Evolutionary conservation across 2,888 invertebrate genomes (phyloP), one percentile per base, ranked within the genome.

Genomic region (Acronicta leporina): DNA sequence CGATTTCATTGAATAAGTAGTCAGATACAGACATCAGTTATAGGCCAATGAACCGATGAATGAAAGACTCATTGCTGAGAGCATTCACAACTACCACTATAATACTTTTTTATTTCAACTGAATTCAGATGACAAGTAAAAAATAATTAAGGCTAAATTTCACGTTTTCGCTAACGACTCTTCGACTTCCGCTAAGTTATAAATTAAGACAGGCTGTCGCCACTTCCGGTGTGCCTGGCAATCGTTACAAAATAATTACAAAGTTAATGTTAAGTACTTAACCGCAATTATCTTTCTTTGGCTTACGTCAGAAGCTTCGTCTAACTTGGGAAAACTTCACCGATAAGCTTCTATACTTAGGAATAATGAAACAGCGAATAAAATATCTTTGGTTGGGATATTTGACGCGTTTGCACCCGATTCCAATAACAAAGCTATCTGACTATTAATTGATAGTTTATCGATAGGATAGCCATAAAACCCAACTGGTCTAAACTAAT

Each of bases 201-300:
- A 38, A 58, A 52, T 62, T 48, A 49, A 46, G 47, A 55, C 52
- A 16, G 40, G 40, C 55, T 66, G 67, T 60, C 49, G 50, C 53
- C 43, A 46, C 25, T 56, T 49, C 51, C 15, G 50, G 38, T 15
- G 8, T 3, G 43, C 44, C 43, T 55, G 48, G 47, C 42, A 41
- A 46, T 60, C 46, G 8, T 60, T 48, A 44, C 47, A 48, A 66
- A 67, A 62, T 72, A 54, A 64, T 50, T 59, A 54, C 27, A 25
- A 61, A 69, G 55, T 51, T 49, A 59, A 56, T 46, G 40, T 50
- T 42, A 30, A 43, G 42, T 35, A 60, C 40, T 52, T 53, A 56
- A 60, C 72, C 52, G 46, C 56, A 62, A 54, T 63, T 53, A 52
- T 59, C 15, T 51, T 15, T 33, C 33, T 60, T 46, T 16, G 16